Conservation (phyloP, 2,888 invertebrate genomes). For the Cerastoderma edule region DNA sequence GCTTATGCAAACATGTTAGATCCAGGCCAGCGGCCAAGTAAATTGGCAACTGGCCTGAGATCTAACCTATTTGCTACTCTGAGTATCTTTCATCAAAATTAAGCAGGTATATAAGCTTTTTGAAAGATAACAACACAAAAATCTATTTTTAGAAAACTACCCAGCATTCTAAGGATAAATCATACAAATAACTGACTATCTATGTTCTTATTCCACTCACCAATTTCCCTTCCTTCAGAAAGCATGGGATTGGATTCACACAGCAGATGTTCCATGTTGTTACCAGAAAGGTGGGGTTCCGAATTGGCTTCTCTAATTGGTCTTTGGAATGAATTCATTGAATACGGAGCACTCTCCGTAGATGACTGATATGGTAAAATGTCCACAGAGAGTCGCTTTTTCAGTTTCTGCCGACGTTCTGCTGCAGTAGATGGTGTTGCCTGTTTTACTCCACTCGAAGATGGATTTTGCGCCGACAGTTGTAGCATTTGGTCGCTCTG, state of each 20-base stretch:
- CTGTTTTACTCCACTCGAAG: conserved; percentile 5
- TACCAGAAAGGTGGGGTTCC: conserved; percentile 75
- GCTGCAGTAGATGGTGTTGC: conserved; percentile 42
- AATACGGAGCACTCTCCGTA: conserved; percentile 59
- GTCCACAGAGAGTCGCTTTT: conserved; percentile 78
- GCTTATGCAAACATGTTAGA: no score
- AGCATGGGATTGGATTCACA: conserved; percentile 72
- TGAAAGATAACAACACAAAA: no score
- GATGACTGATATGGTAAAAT: conserved; percentile 63
- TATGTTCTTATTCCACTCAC: no score
- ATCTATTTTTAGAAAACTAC: no score
- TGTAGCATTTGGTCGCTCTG: conserved; percentile 57
- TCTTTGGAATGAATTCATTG: conserved; percentile 57
- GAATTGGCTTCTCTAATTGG: conserved; percentile 76
- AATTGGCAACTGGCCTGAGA: no score
- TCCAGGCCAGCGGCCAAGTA: no score
- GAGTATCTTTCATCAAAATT: no score
- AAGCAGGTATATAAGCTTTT: no score
- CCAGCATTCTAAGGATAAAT: no score
- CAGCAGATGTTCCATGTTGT: conserved; percentile 59
- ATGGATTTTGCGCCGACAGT: conserved; percentile 4
- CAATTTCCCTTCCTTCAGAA: conserved; percentile 54
- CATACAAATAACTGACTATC: no score
- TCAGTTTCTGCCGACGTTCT: conserved; percentile 63
- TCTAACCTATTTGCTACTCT: no score